Evolutionary conservation across 2,797 vertebrate genomes (phyloP), one percentile per base, ranked within the genome.

Genomic region (Mareca penelope): DNA sequence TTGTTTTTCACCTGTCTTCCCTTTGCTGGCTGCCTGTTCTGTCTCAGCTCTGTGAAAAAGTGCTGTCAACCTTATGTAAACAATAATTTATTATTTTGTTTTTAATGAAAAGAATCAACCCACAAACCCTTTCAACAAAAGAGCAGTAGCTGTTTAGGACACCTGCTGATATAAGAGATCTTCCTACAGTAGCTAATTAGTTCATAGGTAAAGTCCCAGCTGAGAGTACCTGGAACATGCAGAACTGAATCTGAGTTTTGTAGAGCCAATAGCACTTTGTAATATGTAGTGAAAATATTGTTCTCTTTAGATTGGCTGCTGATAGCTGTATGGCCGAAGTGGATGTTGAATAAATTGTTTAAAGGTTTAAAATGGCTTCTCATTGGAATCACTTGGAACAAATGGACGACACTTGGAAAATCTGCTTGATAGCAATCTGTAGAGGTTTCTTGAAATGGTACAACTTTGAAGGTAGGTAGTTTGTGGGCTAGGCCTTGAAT

Each of bases 1-100:
- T 80, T 80, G 22, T 39, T 85, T 86, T 95, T 88, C 85, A 64
- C 29, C 35, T 89, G 26, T 75, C 61, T 89, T 93, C 39, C 33
- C 22, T 96, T 87, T 77, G 29, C 60, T 89, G 33, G 24, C 9
- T 90, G 67, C 60, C 81, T 71, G 11, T 60, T 93, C 88, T 85
- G 12, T 60, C 60, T 84, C 33, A 82, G 68, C 28, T 88, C 40
- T 86, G 59, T 64, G 77, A 56, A 68, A 68, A 82, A 93, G 56
- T 39, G 67, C 67, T 76, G 63, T 80, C 76, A 94, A 59, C 40
- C 15, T 88, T 75, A 57, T 3, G 40, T 71, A 90, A 94, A 89
- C 35, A 92, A 71, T 80, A 70, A 61, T 64, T 81, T 88, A 72
- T 71, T 77, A 52, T 44, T 93, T 52, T 70, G 42, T 23, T 75